These are phyloP conservation scores for Stichodactyla helianthus DNA, from an alignment of 64 coral and sea anemone genomes.

Conservation along the genomic window DNA sequence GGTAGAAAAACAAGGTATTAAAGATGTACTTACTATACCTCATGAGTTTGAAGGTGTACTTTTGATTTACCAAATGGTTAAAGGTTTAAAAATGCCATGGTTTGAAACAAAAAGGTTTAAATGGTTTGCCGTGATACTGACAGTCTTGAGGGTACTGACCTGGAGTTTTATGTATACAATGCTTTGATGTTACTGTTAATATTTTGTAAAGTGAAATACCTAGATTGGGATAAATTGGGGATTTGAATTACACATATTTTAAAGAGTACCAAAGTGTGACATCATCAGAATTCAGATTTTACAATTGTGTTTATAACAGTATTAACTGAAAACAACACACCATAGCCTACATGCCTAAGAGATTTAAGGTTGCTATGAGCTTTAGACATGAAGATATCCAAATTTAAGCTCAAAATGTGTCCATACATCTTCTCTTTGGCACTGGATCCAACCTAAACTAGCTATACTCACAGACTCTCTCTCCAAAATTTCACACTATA, in stretches of 20 bases:
- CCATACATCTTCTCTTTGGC: no score
- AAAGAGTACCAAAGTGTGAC: not conserved
- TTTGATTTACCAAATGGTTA: not conserved
- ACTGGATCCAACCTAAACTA: no score
- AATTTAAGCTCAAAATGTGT: no score
- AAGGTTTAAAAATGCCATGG: not conserved
- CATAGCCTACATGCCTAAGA: no score
- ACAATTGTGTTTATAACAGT: no score
- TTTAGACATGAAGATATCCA: no score
- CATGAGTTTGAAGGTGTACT: not conserved
- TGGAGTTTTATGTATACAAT: conserved; percentile 15
- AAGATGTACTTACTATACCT: not conserved
- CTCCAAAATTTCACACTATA: no score
- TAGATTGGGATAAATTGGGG: not conserved
- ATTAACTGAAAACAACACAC: no score
- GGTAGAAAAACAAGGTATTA: not conserved
- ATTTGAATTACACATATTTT: not conserved
- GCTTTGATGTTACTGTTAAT: not conserved
- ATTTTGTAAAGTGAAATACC: not conserved
- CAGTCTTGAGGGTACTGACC: conserved; percentile 19
- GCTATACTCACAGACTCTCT: no score
- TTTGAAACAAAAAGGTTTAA: conserved; percentile 14
- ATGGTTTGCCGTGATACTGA: conserved; percentile 22
- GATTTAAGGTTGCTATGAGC: no score
- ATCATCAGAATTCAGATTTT: no score